These are phyloP conservation scores for Spongia lamella DNA, from an alignment of 37 sponge, comb jelly and placozoan species.

Conservation along the genomic window DNA sequence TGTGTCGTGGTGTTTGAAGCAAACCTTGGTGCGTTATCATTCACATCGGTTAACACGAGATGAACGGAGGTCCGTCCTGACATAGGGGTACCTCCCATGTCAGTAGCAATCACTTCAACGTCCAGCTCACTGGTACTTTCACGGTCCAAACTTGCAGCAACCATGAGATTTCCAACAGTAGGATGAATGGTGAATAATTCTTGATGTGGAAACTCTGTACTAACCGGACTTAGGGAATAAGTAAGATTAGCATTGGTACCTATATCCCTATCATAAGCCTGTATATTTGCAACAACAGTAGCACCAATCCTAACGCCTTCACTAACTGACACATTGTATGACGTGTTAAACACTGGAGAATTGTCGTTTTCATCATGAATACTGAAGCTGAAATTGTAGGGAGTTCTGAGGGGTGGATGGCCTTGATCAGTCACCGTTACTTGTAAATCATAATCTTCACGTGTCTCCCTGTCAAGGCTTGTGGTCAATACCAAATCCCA, in stretches of 20 bases:
- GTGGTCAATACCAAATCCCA: background rate
- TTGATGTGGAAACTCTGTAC: conserved; percentile 36
- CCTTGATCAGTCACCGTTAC: conserved; percentile 47
- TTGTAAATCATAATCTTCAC: conserved; percentile 24
- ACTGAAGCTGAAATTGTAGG: conserved; percentile 11
- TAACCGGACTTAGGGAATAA: conserved; percentile 15
- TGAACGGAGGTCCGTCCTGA: conserved; percentile 23
- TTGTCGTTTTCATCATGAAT: conserved; percentile 56
- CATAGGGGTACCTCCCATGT: conserved; percentile 20
- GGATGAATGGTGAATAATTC: conserved; percentile 15
- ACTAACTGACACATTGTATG: background rate
- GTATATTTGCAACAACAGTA: background rate
- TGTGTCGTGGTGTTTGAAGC: background rate
- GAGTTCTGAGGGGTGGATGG: conserved; percentile 5
- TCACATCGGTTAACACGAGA: conserved; percentile 46
- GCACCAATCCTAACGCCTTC: background rate
- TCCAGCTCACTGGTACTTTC: background rate
- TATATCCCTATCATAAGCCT: conserved; percentile 38
- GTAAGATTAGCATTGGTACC: conserved; percentile 29
- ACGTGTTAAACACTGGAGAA: conserved; percentile 52
- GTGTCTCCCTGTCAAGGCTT: conserved; percentile 43
- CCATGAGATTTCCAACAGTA: conserved; percentile 17
- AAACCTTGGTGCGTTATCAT: conserved; percentile 63
- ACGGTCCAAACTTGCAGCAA: background rate
- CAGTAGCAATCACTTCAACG: conserved; percentile 43